Conservation (phyloP, 1,140 invertebrate species). For the Nomia melanderi region DNA sequence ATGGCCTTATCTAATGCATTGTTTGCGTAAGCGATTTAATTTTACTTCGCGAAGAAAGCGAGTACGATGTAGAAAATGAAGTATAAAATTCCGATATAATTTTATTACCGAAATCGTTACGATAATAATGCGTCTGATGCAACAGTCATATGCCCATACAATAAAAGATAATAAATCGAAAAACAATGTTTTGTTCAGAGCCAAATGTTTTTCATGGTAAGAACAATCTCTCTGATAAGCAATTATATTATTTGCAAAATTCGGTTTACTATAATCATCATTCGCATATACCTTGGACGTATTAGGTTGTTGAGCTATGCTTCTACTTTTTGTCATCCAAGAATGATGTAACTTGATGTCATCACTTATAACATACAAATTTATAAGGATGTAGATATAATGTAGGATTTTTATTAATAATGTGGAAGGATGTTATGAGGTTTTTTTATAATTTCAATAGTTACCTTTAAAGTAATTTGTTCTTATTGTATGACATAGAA, state of each 20-base stretch:
- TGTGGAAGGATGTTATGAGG: not conserved
- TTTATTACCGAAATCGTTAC: not conserved
- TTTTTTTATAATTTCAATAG: no score
- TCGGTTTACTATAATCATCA: no score
- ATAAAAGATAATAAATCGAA: not conserved
- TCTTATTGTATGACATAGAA: not conserved
- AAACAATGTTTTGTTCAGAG: no score
- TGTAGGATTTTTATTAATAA: not conserved
- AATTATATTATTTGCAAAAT: not conserved
- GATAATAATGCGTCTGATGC: not conserved
- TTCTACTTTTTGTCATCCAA: no score
- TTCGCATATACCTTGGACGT: no score
- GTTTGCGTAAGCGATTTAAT: constrained; percentile 6
- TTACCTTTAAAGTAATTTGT: no score
- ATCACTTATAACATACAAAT: no score
- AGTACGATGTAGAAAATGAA: not conserved
- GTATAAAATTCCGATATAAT: not conserved
- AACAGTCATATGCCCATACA: not conserved
- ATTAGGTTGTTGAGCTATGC: no score
- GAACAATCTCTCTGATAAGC: not conserved
- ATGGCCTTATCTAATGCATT: not conserved
- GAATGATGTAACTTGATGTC: no score
- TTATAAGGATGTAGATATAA: constrained; percentile 18
- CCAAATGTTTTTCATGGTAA: no score
- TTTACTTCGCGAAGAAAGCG: not conserved